Evolutionary conservation across 2,797 vertebrate species (phyloP).

Genomic region (Enteromius afrohamiltoni): DNA sequence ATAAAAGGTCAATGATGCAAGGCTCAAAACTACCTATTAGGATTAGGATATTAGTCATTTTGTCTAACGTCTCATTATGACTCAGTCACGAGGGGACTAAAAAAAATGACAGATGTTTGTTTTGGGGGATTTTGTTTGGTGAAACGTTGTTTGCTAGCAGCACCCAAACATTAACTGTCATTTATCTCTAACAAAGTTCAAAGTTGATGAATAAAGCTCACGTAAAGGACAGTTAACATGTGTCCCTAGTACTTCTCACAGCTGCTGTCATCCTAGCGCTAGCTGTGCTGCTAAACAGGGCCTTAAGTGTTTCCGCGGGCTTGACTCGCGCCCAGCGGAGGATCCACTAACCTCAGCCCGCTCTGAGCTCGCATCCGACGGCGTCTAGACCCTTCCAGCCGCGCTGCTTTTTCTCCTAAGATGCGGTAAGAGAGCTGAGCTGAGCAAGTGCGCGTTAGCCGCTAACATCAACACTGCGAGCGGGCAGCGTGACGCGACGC

Average conservation of each 20-base stretch:
- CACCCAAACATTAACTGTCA: background rate
- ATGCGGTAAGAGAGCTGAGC: background rate
- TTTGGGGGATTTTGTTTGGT: background rate
- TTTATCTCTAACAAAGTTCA: background rate
- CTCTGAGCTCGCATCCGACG: background rate
- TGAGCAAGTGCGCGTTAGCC: background rate
- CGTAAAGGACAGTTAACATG: background rate
- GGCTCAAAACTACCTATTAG: no score
- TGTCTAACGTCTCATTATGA: background rate
- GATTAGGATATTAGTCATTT: background rate
- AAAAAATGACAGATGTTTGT: background rate
- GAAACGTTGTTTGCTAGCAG: background rate
- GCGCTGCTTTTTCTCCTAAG: background rate
- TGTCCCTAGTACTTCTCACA: background rate
- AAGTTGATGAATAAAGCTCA: background rate
- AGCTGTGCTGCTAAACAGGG: constrained; percentile 28
- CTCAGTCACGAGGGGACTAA: background rate
- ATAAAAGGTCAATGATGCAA: no score
- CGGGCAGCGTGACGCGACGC: background rate
- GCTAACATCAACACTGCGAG: constrained; percentile 9
- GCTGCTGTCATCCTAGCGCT: constrained; percentile 12
- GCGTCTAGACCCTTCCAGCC: background rate
- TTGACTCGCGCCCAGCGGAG: background rate
- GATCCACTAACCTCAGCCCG: background rate
- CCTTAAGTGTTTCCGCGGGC: background rate